A percentile compares a stretch with the other conserved stretches of the same genome.
phyloP scores from a whole-genome alignment of 2,113 vertebrate genomes.

The Lepidiolamprologus cunningtoni region DNA sequence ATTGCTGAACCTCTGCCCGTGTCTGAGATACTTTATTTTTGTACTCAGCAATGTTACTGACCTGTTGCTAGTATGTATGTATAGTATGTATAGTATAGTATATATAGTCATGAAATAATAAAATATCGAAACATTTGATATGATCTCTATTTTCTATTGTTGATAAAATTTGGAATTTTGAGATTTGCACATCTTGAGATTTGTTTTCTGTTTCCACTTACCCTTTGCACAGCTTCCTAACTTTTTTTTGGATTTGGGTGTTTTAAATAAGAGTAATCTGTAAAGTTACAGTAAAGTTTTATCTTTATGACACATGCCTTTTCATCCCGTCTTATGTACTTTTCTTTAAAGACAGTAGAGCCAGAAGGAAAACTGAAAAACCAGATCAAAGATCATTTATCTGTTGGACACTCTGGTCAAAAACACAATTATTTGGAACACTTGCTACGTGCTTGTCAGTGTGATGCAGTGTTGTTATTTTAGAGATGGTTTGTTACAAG shows the following conservation, averaged over 20 bases:
- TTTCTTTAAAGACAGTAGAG: not conserved
- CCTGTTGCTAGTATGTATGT: not conserved
- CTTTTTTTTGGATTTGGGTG: not conserved
- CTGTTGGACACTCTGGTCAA: not conserved
- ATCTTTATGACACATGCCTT: not conserved
- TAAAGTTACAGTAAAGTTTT: not conserved
- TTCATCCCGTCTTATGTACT: rapidly evolving
- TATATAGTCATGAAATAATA: not conserved
- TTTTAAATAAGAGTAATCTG: not conserved
- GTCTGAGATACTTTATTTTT: not conserved
- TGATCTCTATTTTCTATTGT: not conserved
- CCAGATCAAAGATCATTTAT: not conserved
- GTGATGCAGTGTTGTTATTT: not conserved
- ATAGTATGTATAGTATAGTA: too few species aligned
- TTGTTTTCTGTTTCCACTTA: not conserved
- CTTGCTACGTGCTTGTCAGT: not conserved
- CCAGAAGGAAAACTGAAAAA: not conserved
- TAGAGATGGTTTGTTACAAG: not conserved
- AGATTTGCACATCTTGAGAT: not conserved
- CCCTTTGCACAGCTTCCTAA: not conserved
- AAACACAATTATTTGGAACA: not conserved
- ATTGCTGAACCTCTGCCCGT: not conserved
- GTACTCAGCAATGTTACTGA: not conserved
- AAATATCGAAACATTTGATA: not conserved
- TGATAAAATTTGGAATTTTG: not conserved